phyloP scores from a whole-genome alignment of 2,797 vertebrate genomes.

The Squalus acanthias region DNA sequence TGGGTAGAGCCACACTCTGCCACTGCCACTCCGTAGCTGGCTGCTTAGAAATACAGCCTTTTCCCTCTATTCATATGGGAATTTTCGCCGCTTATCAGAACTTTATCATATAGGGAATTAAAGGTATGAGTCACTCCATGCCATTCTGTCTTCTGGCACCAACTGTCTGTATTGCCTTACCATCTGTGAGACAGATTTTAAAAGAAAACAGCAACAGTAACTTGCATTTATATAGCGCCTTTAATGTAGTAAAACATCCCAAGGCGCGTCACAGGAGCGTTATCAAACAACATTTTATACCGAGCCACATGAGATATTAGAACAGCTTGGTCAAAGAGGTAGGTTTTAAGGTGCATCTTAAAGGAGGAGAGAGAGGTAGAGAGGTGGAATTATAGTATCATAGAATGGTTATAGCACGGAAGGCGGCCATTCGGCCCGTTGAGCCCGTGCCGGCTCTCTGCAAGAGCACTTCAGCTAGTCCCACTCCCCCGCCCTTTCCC shows the following conservation, averaged over 20 bases:
- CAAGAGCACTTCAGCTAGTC: no score
- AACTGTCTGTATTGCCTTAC: neutral
- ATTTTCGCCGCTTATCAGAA: neutral
- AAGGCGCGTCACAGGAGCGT: neutral
- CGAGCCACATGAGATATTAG: neutral
- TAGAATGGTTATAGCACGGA: no score
- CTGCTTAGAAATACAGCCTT: neutral
- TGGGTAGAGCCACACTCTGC: neutral
- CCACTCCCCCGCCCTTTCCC: no score
- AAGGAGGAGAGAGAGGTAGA: neutral
- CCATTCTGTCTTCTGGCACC: neutral
- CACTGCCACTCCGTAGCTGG: neutral
- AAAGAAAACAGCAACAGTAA: neutral
- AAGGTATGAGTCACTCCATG: neutral
- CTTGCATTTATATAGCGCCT: neutral
- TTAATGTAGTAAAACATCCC: neutral
- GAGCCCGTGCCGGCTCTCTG: no score
- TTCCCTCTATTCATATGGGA: neutral
- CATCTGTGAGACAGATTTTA: neutral
- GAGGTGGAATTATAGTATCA: no score
- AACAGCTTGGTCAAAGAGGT: neutral
- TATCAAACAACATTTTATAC: neutral
- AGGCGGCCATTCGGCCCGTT: no score
- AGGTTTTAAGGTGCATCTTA: neutral
- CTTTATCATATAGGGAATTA: neutral